phyloP scores from a whole-genome alignment of 2,797 vertebrate genomes.

The Taeniopygia guttata region DNA sequence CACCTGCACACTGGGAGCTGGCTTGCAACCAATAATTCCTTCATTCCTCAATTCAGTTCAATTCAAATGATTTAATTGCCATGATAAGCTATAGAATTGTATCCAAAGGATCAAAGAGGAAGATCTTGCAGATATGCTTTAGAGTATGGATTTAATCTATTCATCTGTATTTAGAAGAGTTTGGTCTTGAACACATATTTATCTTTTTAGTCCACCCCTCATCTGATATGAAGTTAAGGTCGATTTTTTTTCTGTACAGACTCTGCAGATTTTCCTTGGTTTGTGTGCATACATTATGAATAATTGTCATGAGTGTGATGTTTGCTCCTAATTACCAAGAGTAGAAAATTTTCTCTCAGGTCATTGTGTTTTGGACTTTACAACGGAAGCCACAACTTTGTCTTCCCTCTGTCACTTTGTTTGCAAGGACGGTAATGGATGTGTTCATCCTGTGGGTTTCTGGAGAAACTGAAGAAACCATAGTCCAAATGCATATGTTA shows the following conservation, averaged over 20 bases:
- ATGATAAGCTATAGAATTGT: neutral
- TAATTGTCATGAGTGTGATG: neutral
- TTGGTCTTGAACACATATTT: neutral
- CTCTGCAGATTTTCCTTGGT: neutral
- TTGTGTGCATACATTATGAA: neutral
- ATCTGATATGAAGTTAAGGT: neutral
- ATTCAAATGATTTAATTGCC: neutral
- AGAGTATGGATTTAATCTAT: neutral
- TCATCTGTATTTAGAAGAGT: neutral
- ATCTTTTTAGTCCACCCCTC: neutral
- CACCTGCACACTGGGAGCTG: neutral
- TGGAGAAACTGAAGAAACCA: neutral
- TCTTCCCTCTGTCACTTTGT: neutral
- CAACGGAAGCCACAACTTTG: neutral
- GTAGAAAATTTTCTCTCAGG: neutral
- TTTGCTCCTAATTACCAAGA: neutral
- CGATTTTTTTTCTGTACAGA: neutral
- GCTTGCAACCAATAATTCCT: neutral
- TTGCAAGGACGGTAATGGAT: neutral
- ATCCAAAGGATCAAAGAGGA: neutral
- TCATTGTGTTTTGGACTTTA: neutral
- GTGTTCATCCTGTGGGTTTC: neutral
- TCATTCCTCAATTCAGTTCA: neutral
- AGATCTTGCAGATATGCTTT: neutral
- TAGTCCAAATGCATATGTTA: neutral